Evolutionary conservation across 2,888 invertebrate species (phyloP).

Genomic region (Epicampocera succincta): DNA sequence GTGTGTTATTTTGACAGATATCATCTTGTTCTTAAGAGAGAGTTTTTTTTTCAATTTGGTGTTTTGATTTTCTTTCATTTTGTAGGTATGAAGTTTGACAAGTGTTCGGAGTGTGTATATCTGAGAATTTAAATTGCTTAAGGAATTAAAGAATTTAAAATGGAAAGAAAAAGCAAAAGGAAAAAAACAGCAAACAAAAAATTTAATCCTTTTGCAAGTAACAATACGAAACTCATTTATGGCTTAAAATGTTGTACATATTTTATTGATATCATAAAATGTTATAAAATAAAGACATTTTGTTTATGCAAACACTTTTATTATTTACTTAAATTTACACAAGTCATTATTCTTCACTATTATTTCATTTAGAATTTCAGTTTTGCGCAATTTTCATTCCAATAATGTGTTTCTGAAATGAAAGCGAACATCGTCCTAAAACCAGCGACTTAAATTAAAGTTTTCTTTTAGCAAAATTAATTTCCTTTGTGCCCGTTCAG

Average conservation of each 20-base stretch:
- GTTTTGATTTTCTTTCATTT: background rate
- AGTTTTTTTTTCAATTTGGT: conserved; percentile 1
- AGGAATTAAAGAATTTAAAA: conserved; percentile 35
- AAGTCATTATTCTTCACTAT: too few species aligned
- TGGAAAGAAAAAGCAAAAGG: conserved; percentile 1
- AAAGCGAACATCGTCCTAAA: too few species aligned
- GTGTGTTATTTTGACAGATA: conserved; percentile 47
- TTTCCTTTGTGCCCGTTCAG: too few species aligned
- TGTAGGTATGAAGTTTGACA: conserved; percentile 45
- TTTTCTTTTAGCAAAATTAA: too few species aligned
- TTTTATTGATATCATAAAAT: too few species aligned
- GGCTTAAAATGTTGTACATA: conserved; percentile 1
- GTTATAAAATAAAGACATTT: too few species aligned
- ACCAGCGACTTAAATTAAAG: too few species aligned
- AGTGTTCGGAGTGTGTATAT: conserved; percentile 44
- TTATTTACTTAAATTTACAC: too few species aligned
- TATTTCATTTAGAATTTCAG: too few species aligned
- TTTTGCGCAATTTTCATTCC: too few species aligned
- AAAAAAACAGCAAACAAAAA: conserved; percentile 10
- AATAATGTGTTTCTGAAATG: too few species aligned
- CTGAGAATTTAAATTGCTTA: conserved; percentile 40
- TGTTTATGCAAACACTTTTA: too few species aligned
- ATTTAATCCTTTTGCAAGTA: conserved; percentile 17
- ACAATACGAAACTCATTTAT: conserved; percentile 33
- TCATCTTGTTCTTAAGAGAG: conserved; percentile 29